These are phyloP conservation scores for Panurus biarmicus DNA, from an alignment of 2,113 vertebrate species.

Conservation along the genomic window DNA sequence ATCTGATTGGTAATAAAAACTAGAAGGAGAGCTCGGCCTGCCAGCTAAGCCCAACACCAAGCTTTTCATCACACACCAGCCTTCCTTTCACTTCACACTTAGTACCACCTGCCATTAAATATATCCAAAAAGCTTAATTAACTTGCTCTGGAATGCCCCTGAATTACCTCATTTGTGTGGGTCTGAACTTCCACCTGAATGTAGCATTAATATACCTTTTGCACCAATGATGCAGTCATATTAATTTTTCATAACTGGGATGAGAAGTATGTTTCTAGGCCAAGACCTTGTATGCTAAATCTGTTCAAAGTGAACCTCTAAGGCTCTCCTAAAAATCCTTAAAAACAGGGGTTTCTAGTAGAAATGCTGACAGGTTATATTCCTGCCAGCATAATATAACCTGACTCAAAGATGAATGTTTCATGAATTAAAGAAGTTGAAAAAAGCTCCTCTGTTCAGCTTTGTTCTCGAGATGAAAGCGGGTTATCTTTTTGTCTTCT, in stretches of 20 bases:
- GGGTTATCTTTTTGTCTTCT: constrained; percentile 67
- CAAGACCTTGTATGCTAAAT: constrained; percentile 49
- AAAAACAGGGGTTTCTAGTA: constrained; percentile 44
- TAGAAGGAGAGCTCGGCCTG: neutral
- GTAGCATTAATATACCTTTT: neutral
- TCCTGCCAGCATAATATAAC: constrained; percentile 64
- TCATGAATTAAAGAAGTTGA: constrained; percentile 72
- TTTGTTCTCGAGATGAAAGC: constrained; percentile 77
- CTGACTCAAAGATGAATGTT: constrained; percentile 74
- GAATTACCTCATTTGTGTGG: neutral
- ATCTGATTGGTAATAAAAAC: neutral
- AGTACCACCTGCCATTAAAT: neutral
- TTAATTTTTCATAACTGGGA: constrained; percentile 59
- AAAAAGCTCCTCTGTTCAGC: constrained; percentile 60
- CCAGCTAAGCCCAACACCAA: neutral
- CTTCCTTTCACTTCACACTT: neutral
- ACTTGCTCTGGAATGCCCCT: neutral
- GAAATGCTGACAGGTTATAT: constrained; percentile 68
- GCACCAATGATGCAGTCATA: neutral
- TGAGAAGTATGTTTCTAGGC: constrained; percentile 42
- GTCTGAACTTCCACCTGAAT: neutral
- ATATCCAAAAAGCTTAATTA: neutral
- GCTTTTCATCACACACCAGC: neutral
- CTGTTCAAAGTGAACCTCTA: constrained; percentile 65
- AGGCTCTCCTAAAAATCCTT: constrained; percentile 48